phyloP scores from a whole-genome alignment of 37 sponge, comb jelly and placozoan species.

The Mnemiopsis leidyi region DNA sequence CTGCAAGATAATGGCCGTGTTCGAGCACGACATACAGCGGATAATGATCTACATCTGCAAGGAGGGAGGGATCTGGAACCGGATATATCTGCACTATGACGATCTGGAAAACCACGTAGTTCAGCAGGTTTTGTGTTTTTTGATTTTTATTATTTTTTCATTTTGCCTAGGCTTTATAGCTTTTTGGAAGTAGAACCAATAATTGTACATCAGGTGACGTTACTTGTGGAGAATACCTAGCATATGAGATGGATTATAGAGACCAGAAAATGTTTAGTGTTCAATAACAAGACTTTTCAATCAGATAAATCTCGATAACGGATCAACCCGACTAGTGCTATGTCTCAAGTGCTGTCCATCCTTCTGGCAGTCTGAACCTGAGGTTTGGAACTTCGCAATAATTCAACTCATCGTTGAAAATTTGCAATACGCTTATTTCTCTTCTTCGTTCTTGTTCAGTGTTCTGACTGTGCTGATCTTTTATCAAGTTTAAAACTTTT shows the following conservation, averaged over 20 bases:
- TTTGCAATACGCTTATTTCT: background rate
- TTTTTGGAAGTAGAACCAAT: no score
- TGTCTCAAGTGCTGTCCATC: conserved; percentile 27
- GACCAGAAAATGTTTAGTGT: no score
- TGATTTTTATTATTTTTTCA: background rate
- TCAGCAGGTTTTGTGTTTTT: background rate
- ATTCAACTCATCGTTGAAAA: background rate
- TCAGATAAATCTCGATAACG: no score
- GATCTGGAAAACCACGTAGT: conserved; percentile 21
- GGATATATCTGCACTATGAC: conserved; percentile 36
- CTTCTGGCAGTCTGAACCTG: conserved; percentile 6
- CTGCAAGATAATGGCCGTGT: background rate
- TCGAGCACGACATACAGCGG: conserved; percentile 46
- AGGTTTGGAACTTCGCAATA: background rate
- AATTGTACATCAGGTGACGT: no score
- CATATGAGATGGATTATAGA: no score
- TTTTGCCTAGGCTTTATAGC: no score
- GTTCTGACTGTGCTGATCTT: no score
- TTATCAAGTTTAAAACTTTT: no score
- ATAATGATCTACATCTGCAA: conserved; percentile 55
- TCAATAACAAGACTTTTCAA: no score
- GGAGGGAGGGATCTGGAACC: background rate
- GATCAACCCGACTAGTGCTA: conserved; percentile 35
- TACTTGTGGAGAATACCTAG: no score
- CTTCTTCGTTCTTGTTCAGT: no score